Base-by-base conservation (phyloP, 2,888 invertebrate genomes). In the Ceramica pisi region DNA sequence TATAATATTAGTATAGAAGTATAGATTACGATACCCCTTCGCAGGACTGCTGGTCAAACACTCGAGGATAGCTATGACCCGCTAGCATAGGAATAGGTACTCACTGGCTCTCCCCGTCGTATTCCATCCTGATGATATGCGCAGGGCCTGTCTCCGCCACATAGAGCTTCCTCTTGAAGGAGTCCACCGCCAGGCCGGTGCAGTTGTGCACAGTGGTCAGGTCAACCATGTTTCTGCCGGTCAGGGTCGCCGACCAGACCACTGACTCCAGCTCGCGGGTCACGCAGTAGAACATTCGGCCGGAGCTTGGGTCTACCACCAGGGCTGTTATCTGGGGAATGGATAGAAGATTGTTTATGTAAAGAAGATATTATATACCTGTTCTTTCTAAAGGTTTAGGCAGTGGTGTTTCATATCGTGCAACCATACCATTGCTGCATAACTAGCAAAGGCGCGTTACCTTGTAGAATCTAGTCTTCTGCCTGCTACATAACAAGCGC, bases 101-200 rank as follows among this genome's bases (percentile, higher is more conserved):
- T 31, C 51, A 94, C 94, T 88, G 82, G 1, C 78, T 80, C 9
- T 88, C 86, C 0, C 94, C 94, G 0, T 96, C 91, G n/a, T 94
- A 93, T 63, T 91, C 87, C 86, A 94, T 90, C 87, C 82, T 90
- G 91, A 96, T 85, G 48, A 97, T 92, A 12, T 93, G 90, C 63
- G 90, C 92, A 26, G 91, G 94, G 0, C 94, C 92, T 44, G 88
- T 96, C 90, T 99, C 98, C 0, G 97, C 97, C 94, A 98, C 98
- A 89, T 98, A 99, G 8, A 99, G 91, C 31, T 91, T 81, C 97
- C 94, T 86, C 96, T 84, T 80, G 75, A 97, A 96, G 0, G 95
- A 88, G 90, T 97, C 97, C 73, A 93, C 80, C 83, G 96, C 78
- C 90, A 93, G 64, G 84, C 97, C 80, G 90, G 96, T 80, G 95